Evolutionary conservation across 2,113 vertebrate species (phyloP).

Genomic region (Nothobranchius kuhntae): DNA sequence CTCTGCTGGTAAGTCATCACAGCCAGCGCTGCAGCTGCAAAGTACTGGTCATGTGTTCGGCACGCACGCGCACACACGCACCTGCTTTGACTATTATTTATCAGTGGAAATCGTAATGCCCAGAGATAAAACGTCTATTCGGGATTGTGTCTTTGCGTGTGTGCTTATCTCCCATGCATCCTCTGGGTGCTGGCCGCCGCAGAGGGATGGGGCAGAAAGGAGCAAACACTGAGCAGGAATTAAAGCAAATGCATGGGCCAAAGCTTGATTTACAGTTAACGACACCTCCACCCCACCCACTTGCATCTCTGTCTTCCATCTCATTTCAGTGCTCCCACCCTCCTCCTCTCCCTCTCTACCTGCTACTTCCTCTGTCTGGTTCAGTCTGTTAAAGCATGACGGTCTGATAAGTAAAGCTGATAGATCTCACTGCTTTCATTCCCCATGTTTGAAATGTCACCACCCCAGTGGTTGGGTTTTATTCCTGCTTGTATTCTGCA

Average conservation of each 20-base stretch:
- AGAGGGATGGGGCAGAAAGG: conserved; percentile 31
- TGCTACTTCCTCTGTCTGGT: background rate
- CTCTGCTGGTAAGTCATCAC: conserved; percentile 15
- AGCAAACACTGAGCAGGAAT: conserved; percentile 63
- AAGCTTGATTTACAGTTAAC: conserved; percentile 55
- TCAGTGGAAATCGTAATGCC: conserved; percentile 32
- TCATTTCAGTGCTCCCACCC: conserved; percentile 12
- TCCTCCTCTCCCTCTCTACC: background rate
- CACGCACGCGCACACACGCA: conserved; percentile 6
- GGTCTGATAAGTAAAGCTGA: conserved; percentile 27
- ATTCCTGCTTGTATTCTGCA: conserved; percentile 8
- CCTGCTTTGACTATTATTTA: conserved; percentile 39
- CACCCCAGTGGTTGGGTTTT: conserved; percentile 1
- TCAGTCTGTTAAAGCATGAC: conserved; percentile 7
- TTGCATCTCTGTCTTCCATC: background rate
- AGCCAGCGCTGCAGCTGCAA: conserved; percentile 26
- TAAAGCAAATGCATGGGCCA: conserved; percentile 47
- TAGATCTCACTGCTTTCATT: conserved; percentile 33
- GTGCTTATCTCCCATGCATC: conserved; percentile 59
- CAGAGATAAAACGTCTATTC: conserved; percentile 17
- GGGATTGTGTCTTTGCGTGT: conserved; percentile 20
- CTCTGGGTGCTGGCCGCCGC: conserved; percentile 50
- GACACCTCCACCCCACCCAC: conserved; percentile 13
- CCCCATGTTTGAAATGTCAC: conserved; percentile 38
- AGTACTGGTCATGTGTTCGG: conserved; percentile 19